Percentiles rank a stretch among this genome's conserved stretches.
These are phyloP conservation scores for Cydia pomonella DNA, from an alignment of 1,140 invertebrate genomes.

Conservation along the genomic window DNA sequence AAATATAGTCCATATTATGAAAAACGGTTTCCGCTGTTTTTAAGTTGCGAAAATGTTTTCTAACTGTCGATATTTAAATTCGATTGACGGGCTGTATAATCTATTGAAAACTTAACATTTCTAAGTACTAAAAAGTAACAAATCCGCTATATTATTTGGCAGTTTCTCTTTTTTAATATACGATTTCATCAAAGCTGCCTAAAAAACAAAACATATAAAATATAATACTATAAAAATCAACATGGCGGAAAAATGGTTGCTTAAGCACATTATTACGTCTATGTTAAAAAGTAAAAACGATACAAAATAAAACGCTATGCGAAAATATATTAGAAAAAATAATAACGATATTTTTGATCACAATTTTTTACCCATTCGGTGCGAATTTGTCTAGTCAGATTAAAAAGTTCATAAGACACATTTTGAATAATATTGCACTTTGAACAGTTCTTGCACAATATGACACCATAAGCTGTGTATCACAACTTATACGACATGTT, in stretches of 20 bases:
- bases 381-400: constrained; percentile 6
- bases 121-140: constrained; percentile 39
- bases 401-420: not conserved
- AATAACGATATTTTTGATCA: constrained; percentile 35
- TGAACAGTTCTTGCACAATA: no score
- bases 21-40: constrained; percentile 16
- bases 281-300: constrained; percentile 51
- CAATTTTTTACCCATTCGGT: constrained; percentile 26
- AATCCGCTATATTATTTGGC: constrained; percentile 44
- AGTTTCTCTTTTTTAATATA: constrained; percentile 54
- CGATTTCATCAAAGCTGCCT: constrained; percentile 40
- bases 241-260: constrained; percentile 28
- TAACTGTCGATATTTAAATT: constrained; percentile 6
- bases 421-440: no score
- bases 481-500: no score
- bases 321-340: constrained; percentile 67
- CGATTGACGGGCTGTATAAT: constrained; percentile 1
- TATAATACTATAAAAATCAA: constrained; percentile 33
- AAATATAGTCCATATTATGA: not conserved
- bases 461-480: no score
- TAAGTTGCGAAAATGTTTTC: constrained; percentile 29
- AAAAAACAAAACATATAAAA: constrained; percentile 38
- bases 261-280: constrained; percentile 61
- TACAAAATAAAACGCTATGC: constrained; percentile 62
- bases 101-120: constrained; percentile 31